Evolutionary conservation across 2,797 vertebrate species (phyloP).

Genomic region (Callimico goeldii): DNA sequence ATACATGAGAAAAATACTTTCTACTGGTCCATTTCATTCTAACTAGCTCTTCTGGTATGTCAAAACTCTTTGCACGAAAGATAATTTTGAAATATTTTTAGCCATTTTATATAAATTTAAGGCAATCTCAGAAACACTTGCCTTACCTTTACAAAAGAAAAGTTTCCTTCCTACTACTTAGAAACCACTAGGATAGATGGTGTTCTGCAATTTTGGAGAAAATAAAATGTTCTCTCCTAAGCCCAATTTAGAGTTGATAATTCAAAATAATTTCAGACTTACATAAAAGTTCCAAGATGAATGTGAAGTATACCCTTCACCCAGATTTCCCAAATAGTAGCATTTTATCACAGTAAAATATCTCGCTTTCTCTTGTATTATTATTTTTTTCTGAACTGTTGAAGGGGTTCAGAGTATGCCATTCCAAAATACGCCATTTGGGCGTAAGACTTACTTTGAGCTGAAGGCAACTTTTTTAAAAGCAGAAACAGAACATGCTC

Average conservation of each 20-base stretch:
- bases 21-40: background rate
- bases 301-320: background rate
- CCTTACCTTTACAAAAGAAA: background rate
- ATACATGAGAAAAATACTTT: background rate
- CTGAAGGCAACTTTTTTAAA: background rate
- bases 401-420: background rate
- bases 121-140: background rate
- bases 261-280: conserved; percentile 37
- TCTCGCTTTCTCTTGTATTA: background rate
- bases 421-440: background rate
- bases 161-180: background rate
- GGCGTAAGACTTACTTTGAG: background rate
- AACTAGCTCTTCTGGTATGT: background rate
- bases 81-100: conserved; percentile 12
- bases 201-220: conserved; percentile 10
- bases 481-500: background rate
- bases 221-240: conserved; percentile 37
- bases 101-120: background rate
- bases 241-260: background rate
- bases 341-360: background rate
- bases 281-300: background rate
- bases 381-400: background rate
- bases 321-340: background rate
- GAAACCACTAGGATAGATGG: background rate
- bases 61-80: background rate